A percentile compares a stretch with the other conserved stretches of the same genome.
These are phyloP conservation scores for Corvus moneduloides DNA, from an alignment of 2,113 vertebrate species.

Conservation along the genomic window DNA sequence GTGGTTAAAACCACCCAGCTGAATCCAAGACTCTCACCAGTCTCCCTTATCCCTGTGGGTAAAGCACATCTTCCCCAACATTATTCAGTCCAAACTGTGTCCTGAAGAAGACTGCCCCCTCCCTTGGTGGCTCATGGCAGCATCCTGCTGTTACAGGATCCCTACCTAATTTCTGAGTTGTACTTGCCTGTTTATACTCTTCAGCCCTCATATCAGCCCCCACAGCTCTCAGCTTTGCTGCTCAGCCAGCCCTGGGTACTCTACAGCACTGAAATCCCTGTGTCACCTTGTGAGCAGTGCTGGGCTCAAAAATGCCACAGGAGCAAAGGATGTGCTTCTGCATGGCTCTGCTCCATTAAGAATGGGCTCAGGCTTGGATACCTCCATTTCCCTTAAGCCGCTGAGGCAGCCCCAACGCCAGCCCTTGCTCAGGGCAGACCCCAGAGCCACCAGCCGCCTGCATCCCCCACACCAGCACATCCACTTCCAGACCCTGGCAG, in stretches of 20 bases:
- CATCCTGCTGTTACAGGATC: neutral
- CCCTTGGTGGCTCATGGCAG: neutral
- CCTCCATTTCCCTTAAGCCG: fast-evolving
- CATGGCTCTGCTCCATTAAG: neutral
- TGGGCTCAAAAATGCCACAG: neutral
- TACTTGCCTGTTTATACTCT: neutral
- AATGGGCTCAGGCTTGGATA: neutral
- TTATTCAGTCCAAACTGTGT: neutral
- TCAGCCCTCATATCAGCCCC: neutral
- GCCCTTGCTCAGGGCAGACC: neutral
- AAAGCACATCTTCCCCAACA: neutral
- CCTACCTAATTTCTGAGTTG: neutral
- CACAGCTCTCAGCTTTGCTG: fast-evolving
- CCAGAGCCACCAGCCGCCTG: neutral
- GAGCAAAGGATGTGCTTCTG: neutral
- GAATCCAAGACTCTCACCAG: neutral
- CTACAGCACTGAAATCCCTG: fast-evolving
- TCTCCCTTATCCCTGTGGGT: fast-evolving
- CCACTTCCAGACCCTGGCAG: neutral
- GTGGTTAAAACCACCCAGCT: neutral
- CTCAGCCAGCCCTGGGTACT: neutral
- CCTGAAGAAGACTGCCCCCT: neutral
- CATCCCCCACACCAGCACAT: neutral
- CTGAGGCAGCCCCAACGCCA: fast-evolving
- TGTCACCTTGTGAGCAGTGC: neutral